A percentile compares a stretch with the other conserved stretches of the same genome.
These are phyloP conservation scores for Percopsis omiscomaycus DNA, from an alignment of 2,797 vertebrate genomes.

Conservation along the genomic window DNA sequence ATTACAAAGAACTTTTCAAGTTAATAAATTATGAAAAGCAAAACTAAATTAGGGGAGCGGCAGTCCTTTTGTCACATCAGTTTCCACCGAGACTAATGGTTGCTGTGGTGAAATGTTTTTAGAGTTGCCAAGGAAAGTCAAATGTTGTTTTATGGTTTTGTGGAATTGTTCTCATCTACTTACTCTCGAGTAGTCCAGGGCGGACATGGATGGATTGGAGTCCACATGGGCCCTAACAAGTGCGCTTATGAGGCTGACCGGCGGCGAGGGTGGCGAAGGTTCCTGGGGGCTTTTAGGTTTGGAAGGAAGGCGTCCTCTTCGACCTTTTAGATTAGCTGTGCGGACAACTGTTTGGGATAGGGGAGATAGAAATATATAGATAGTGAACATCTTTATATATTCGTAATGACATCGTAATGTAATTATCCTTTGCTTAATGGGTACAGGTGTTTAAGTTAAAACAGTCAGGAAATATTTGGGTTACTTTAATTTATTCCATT, in stretches of 20 bases:
- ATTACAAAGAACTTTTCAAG: conserved; percentile 52
- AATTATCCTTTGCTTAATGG: no score
- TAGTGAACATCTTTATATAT: conserved; percentile 2
- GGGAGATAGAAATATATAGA: conserved; percentile 18
- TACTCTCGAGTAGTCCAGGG: conserved; percentile 97
- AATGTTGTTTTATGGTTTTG: conserved; percentile 9
- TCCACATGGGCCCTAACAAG: conserved; percentile 97
- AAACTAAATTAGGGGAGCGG: conserved; percentile 37
- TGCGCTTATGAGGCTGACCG: conserved; percentile 97
- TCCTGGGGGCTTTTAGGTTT: conserved; percentile 99
- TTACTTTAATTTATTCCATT: conserved; percentile 5
- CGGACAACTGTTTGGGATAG: conserved; percentile 85
- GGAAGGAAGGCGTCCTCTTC: conserved; percentile 95
- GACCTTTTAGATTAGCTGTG: conserved; percentile 96
- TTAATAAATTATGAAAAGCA: conserved; percentile 42
- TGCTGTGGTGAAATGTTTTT: neutral
- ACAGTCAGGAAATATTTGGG: neutral
- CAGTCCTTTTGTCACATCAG: conserved; percentile 22
- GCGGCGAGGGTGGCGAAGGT: conserved; percentile 92
- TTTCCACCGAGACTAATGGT: conserved; percentile 9
- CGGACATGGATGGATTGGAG: conserved; percentile 98
- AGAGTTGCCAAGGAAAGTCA: conserved; percentile 4
- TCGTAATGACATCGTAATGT: neutral
- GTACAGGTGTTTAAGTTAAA: no score
- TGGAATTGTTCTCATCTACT: conserved; percentile 57